Base-by-base conservation (phyloP, 2,888 invertebrate genomes). In the Psylliodes chrysocephalus region DNA sequence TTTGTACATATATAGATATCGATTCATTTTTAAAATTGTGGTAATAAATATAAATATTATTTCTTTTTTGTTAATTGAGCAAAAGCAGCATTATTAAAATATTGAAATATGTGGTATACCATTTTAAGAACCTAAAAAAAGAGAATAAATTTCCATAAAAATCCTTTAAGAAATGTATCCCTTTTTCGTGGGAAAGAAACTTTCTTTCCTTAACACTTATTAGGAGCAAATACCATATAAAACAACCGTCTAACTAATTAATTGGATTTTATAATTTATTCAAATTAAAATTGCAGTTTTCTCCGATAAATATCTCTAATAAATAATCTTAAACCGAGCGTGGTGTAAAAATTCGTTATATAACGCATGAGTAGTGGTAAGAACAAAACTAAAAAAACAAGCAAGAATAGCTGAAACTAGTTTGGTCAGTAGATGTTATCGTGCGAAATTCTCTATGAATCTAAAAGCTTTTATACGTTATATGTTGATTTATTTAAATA, bases 401-500 rank as follows among this genome's bases (percentile, higher is more conserved):
- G 47, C 55, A 63, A 60, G 61, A 69, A 59, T 60, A 60, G 35
- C 42, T 63, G 12, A 64, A 69, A 66, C 68, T 62, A 60, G 66
- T 64, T 63, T 63, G 30, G 54, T 44, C 46, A 46, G 60, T 66
- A 53, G 56, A 63, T 64, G 63, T 62, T 60, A 69, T 65, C 68
- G 63, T 67, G 68, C 64, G 63, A 70, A 70, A 53, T 60, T 65
- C 63, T 63, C 15, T 57, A 56, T 14, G 47, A 61, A 38, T 67
- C 59, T 52, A 63, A 62, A 67, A 63, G 57, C 63, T 60, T 65
- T 63, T 68, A 66, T 60, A 59, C 61, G 60, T 70, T n/a, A 60
- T 71, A 70, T 66, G 70, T 64, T 72, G 71, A 72, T 71, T 72
- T 72, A 73, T 73, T 72, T 71, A 71, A 72, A 72, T 72, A 68